Evolutionary conservation across 2,888 invertebrate species (phyloP).

Genomic region (Agrilus mali): DNA sequence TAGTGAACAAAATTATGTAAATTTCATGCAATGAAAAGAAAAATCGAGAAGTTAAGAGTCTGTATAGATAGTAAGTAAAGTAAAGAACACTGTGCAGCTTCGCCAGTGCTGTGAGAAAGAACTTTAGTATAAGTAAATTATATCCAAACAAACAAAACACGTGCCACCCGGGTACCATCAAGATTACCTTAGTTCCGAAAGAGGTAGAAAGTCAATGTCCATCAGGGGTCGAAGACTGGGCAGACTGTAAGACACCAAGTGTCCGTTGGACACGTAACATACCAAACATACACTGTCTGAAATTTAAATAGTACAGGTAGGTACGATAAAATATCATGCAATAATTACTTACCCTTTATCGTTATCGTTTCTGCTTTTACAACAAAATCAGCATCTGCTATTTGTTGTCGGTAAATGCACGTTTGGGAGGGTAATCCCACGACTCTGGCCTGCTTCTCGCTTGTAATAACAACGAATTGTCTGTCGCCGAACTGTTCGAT

Average conservation of each 20-base stretch:
- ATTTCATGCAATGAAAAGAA: constrained; percentile 11
- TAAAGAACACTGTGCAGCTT: constrained; percentile 9
- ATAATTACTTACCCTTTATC: constrained; percentile 58
- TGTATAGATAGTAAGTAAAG: constrained; percentile 9
- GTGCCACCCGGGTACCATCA: not conserved
- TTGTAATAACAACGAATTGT: constrained; percentile 86
- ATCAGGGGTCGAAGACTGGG: constrained; percentile 88
- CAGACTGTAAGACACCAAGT: constrained; percentile 85
- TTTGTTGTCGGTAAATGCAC: constrained; percentile 84
- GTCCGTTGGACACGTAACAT: constrained; percentile 90
- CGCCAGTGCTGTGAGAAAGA: constrained; percentile 9
- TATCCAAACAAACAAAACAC: constrained; percentile 4
- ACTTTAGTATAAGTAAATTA: constrained; percentile 2
- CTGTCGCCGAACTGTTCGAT: constrained; percentile 54
- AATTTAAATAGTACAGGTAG: constrained; percentile 19
- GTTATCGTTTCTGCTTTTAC: constrained; percentile 88
- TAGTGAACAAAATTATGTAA: no score
- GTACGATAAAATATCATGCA: not conserved
- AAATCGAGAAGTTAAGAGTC: constrained; percentile 21
- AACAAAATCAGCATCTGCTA: constrained; percentile 86
- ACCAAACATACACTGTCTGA: constrained; percentile 89
- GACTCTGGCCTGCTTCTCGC: constrained; percentile 90
- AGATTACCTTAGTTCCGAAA: constrained; percentile 81
- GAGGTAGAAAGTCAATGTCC: constrained; percentile 88
- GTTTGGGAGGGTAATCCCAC: constrained; percentile 91